Base-by-base conservation (phyloP, 2,888 invertebrate species). In the Agonum fuliginosum region DNA sequence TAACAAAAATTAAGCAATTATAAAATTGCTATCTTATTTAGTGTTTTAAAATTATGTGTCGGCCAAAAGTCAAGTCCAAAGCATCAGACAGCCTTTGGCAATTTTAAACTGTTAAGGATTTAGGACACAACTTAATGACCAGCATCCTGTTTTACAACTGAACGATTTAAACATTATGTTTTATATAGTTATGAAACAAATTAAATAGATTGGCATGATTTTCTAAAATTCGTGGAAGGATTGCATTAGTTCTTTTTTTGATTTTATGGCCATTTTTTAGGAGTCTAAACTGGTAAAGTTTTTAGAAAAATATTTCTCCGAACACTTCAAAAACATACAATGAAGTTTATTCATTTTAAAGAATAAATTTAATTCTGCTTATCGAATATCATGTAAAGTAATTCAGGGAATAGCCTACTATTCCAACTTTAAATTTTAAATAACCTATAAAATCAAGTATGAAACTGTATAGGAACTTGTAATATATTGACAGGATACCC, bases 111-210 rank as follows among this genome's bases (percentile, higher is more conserved):
- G 54, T 54, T 54, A 24, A 54, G n/a, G 54, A 54, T 54, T 54
- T 54, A 54, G 54, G 24, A 54, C 12, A 54, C 24, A 54, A 54
- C 54, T 54, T 54, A 54, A 54, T 54, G 54, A 54, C 10, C n/a
- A 24, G 54, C 54, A 54, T 54, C 54, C 54, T 54, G 54, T 54
- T 54, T n/a, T 3, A 54, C 24, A 54, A 48, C 48, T 48, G 8
- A 48, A 22, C n/a, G 24, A 22, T 24, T 54, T 4, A 20, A 54
- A 54, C 24, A 54, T 54, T n/a, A 20, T 54, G 54, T 54, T 54
- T 54, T 54, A 54, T 54, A 54, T 43, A 43, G n/a, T 37, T 37
- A 12, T 37, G 37, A 37, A 37, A 37, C 37, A 10, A 37, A 37
- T 37, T 37, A 37, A 12, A 6, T 3, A 37, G 37, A 6, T 3